These are phyloP conservation scores for Acanthopagrus latus DNA, from an alignment of 2,797 vertebrate genomes.

Conservation along the genomic window DNA sequence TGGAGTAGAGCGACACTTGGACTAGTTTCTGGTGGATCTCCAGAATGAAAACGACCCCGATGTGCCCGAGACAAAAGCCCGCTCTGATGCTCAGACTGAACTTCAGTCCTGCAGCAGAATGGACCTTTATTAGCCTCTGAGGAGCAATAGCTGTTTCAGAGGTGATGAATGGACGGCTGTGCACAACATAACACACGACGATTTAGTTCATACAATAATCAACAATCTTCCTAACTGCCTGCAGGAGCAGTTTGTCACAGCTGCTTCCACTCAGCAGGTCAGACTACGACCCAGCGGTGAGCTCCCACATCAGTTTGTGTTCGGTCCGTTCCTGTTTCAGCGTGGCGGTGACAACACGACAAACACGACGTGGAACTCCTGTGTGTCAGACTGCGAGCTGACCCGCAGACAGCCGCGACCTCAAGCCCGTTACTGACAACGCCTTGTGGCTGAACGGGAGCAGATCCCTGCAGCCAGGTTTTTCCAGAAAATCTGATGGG, in stretches of 20 bases:
- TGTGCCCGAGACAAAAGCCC: not conserved
- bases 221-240: not conserved
- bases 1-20: constrained; percentile 7
- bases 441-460: not conserved
- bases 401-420: no score
- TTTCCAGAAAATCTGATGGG: not conserved
- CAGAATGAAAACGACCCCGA: not conserved
- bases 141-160: constrained; percentile 2
- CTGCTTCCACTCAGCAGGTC: not conserved
- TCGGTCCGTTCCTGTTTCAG: not conserved
- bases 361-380: no score
- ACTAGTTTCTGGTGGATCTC: constrained; percentile 13
- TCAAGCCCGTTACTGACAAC: no score
- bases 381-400: no score
- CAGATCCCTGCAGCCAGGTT: not conserved
- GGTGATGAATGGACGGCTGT: not conserved
- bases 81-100: not conserved
- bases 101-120: not conserved
- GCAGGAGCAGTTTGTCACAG: no score
- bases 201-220: not conserved
- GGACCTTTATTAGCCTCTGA: not conserved
- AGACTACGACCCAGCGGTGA: not conserved
- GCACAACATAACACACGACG: not conserved
- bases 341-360: not conserved
- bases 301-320: not conserved